Conservation (phyloP, 2,888 invertebrate genomes). For the Synanthedon myopaeformis region DNA sequence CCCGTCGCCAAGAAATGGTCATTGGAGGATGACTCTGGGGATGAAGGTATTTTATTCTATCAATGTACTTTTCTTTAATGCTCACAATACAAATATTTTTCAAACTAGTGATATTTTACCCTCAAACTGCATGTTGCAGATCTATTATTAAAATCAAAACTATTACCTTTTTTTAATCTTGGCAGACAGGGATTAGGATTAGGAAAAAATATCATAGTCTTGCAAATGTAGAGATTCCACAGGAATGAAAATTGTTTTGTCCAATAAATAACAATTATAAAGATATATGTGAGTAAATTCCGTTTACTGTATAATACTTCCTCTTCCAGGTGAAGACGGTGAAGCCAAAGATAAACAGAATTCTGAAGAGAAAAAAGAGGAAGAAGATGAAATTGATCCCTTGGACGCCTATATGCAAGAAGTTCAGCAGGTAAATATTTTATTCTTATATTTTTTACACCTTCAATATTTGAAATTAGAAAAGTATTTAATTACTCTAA, state of each 20-base stretch:
- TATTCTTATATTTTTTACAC: too few relatives aligned
- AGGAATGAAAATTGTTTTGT: too few relatives aligned
- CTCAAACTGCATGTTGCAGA: background rate
- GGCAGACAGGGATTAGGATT: too few relatives aligned
- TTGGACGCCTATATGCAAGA: slow-evolving; percentile 98
- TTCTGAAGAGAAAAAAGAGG: slow-evolving; percentile 50
- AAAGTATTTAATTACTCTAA: too few relatives aligned
- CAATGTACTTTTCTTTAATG: background rate
- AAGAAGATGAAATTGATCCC: slow-evolving; percentile 90
- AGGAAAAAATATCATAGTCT: too few relatives aligned
- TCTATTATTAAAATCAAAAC: too few relatives aligned
- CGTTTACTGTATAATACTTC: background rate
- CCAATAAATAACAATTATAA: too few relatives aligned
- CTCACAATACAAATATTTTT: background rate
- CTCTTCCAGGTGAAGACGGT: slow-evolving; percentile 62
- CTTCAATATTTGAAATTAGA: too few relatives aligned
- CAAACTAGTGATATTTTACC: too few relatives aligned
- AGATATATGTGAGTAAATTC: too few relatives aligned
- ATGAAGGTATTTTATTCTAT: slow-evolving; percentile 73
- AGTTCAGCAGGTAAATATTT: slow-evolving; percentile 66
- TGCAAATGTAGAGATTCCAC: too few relatives aligned
- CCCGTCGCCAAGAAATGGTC: slow-evolving; percentile 88
- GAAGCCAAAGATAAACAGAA: slow-evolving; percentile 61
- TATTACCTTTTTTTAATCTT: too few relatives aligned
- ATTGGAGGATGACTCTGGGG: slow-evolving; percentile 95